These are phyloP conservation scores for Tethya wilhelma DNA, from an alignment of 37 sponge, comb jelly and placozoan species.

Conservation along the genomic window DNA sequence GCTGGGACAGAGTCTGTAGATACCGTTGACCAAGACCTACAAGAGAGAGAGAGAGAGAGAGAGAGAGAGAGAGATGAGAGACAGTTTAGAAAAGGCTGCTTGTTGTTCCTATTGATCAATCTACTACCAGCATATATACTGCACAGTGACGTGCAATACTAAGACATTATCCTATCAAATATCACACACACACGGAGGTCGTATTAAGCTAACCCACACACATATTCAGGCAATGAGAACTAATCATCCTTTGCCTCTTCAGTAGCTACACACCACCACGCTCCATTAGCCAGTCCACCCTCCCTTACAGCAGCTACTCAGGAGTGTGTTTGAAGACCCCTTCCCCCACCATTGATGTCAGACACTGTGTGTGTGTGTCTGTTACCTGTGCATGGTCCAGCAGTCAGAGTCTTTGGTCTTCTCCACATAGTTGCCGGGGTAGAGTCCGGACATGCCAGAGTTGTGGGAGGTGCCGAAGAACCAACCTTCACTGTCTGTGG, in stretches of 20 bases:
- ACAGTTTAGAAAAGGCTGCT: background rate
- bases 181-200: too few species aligned
- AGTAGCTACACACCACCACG: too few species aligned
- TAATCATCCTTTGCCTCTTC: too few species aligned
- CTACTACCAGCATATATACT: too few species aligned
- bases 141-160: too few species aligned
- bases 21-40: slow-evolving; percentile 35
- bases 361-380: background rate
- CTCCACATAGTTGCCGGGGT: slow-evolving; percentile 94
- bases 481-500: slow-evolving; percentile 86
- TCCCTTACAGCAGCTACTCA: too few species aligned
- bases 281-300: too few species aligned
- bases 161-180: too few species aligned
- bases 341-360: background rate
- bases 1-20: slow-evolving; percentile 23
- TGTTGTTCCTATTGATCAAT: background rate
- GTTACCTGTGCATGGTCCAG: slow-evolving; percentile 87
- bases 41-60: background rate
- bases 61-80: background rate
- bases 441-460: slow-evolving; percentile 79
- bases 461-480: slow-evolving; percentile 76
- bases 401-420: slow-evolving; percentile 84
- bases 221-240: too few species aligned
- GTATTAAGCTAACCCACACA: too few species aligned
- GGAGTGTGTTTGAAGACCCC: too few species aligned